Evolutionary conservation across 2,113 vertebrate genomes (phyloP).

Genomic region (Ciconia boyciana): DNA sequence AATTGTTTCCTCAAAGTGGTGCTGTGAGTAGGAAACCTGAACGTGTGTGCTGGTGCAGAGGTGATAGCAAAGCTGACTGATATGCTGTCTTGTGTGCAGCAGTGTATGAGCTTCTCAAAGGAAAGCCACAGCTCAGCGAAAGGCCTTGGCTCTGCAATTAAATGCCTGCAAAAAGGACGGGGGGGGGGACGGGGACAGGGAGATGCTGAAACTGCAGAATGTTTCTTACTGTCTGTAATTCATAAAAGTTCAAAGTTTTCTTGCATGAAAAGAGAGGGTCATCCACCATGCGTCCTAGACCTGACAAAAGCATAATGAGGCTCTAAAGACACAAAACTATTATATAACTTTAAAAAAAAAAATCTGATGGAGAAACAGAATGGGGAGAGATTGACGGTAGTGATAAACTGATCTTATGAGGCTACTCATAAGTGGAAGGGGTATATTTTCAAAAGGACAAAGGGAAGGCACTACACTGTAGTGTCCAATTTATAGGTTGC

Average conservation of each 20-base stretch:
- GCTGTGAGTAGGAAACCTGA: neutral
- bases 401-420: neutral
- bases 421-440: neutral
- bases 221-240: neutral
- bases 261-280: neutral
- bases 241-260: neutral
- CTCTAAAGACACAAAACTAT: neutral
- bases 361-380: neutral
- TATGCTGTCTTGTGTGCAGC: neutral
- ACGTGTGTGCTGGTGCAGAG: neutral
- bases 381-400: neutral
- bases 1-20: neutral
- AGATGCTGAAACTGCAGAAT: neutral
- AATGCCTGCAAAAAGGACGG: neutral
- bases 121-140: neutral
- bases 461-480: neutral
- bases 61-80: neutral
- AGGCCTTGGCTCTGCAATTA: neutral
- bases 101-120: neutral
- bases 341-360: neutral
- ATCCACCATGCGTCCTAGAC: neutral
- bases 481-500: neutral
- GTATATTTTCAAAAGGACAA: neutral
- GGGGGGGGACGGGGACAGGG: neutral
- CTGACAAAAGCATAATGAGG: neutral